Percentiles rank a stretch among this genome's conserved stretches.
Evolutionary conservation across 2,797 vertebrate species (phyloP).

Genomic region (Fringilla coelebs): DNA sequence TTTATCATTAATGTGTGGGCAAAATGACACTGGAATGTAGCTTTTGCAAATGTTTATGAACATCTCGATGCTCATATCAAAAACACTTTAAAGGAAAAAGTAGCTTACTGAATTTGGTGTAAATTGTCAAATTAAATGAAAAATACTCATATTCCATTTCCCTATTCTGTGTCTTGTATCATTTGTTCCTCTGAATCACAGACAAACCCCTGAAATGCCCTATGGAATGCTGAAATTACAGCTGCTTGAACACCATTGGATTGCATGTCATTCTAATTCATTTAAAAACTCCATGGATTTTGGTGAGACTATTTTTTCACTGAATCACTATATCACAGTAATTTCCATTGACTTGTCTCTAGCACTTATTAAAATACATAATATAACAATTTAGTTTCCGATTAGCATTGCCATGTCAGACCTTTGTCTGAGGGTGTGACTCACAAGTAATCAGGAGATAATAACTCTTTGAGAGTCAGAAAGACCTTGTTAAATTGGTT

Average conservation of each 20-base stretch:
- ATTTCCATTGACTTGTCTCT: neutral
- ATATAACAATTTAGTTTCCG: neutral
- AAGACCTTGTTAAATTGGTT: neutral
- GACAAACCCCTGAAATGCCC: neutral
- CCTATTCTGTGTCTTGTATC: neutral
- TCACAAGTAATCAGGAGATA: neutral
- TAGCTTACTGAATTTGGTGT: neutral
- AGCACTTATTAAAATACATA: neutral
- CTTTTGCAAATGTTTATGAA: neutral
- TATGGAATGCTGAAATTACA: neutral
- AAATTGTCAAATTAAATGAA: neutral
- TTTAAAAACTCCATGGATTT: neutral
- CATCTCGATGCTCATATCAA: neutral
- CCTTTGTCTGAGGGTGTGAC: neutral
- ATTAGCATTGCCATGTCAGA: neutral
- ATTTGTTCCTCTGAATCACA: neutral
- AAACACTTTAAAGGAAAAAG: neutral
- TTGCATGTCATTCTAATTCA: neutral
- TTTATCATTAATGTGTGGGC: neutral
- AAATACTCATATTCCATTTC: neutral
- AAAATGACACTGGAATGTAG: neutral
- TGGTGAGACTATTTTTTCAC: neutral
- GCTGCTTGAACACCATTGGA: neutral
- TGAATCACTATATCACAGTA: neutral
- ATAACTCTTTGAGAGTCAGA: neutral